phyloP scores from a whole-genome alignment of 2,888 invertebrate species.

The Geophilus truncorum region DNA sequence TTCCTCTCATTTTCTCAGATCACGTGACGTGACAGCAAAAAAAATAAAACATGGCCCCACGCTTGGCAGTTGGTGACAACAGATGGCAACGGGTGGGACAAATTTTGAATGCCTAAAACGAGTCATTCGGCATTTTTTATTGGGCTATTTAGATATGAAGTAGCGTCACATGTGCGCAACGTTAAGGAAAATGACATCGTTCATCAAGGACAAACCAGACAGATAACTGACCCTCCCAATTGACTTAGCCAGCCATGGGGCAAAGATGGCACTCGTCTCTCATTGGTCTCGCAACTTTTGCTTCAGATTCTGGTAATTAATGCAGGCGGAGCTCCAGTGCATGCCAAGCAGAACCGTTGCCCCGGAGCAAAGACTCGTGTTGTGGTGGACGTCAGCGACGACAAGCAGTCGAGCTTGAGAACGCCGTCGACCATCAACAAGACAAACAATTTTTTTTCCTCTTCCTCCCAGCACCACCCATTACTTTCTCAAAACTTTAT shows the following conservation, averaged over 20 bases:
- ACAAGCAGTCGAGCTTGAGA: background rate
- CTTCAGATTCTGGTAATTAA: background rate
- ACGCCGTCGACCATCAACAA: background rate
- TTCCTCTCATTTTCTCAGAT: background rate
- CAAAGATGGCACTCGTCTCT: background rate
- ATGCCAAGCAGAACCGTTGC: constrained; percentile 12
- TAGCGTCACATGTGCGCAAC: background rate
- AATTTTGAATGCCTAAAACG: constrained; percentile 3
- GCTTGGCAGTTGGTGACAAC: background rate
- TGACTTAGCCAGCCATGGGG: background rate
- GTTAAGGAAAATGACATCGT: background rate
- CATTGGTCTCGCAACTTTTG: background rate
- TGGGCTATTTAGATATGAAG: background rate
- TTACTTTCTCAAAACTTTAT: no score
- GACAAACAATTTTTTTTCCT: background rate
- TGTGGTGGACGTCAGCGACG: constrained; percentile 8
- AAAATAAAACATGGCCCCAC: background rate
- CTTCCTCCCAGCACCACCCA: no score
- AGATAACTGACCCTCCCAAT: background rate
- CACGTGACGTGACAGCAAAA: no score
- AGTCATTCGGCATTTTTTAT: constrained; percentile 6
- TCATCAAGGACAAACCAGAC: constrained; percentile 6
- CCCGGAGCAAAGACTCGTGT: background rate
- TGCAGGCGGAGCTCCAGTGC: constrained; percentile 1
- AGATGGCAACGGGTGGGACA: constrained; percentile 11